These are phyloP conservation scores for Cryptoleucopteryx plumbea DNA, from an alignment of 2,113 vertebrate species.

Conservation along the genomic window DNA sequence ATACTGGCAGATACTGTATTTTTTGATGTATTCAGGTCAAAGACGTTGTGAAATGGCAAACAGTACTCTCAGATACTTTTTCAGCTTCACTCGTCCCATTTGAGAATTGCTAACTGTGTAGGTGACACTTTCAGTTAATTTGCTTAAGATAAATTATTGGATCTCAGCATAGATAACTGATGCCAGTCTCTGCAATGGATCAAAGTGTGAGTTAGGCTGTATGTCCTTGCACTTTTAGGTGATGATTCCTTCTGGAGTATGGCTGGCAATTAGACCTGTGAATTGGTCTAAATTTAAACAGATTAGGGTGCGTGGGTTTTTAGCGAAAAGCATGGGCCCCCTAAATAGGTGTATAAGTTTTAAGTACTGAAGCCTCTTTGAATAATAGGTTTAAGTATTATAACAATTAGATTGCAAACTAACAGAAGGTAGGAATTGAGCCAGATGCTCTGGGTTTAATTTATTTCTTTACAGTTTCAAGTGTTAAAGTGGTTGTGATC, in stretches of 20 bases:
- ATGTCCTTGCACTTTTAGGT: neutral
- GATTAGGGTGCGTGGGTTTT: neutral
- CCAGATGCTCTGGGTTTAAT: neutral
- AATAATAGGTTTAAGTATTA: neutral
- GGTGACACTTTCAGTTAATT: neutral
- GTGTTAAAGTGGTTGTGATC: neutral
- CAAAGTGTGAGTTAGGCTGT: neutral
- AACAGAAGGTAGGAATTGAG: neutral
- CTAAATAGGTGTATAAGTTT: neutral
- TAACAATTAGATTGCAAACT: neutral
- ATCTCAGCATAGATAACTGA: neutral
- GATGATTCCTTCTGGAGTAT: neutral
- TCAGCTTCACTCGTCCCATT: neutral
- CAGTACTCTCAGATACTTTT: neutral
- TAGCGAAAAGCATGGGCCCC: neutral
- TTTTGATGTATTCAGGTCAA: neutral
- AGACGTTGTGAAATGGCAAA: neutral
- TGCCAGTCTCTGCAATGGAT: neutral
- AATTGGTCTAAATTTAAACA: neutral
- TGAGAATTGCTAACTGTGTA: neutral
- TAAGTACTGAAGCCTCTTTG: neutral
- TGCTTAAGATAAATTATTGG: neutral
- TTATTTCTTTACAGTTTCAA: neutral
- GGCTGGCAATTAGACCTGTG: neutral
- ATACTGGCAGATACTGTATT: neutral